Evolutionary conservation across 2,888 invertebrate genomes (phyloP), one percentile per base, ranked within the genome.

Genomic region (Drosophila kambysellisi): DNA sequence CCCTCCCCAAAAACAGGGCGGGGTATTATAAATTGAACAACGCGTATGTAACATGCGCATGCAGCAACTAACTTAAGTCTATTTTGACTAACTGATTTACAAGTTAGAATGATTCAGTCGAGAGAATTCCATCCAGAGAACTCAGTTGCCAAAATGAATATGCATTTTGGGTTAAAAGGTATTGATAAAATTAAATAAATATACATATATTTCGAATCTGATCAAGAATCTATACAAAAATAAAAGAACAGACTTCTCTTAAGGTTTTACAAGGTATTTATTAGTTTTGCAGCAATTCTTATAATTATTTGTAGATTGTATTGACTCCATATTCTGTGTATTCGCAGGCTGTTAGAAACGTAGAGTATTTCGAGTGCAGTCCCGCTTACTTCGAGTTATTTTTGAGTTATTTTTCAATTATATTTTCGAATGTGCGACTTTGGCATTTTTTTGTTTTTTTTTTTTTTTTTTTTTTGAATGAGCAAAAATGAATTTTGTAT

Each of bases 401-500:
- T 66, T 41, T 37, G 9, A 53, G 60, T 53, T 68, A 50, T 50
- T 62, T 69, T 52, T 32, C 25, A 61, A 37, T 54, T 62, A n/a
- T 33, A 50, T 59, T 43, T 20, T 43, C 4, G n/a, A 37, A 41
- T 53, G 53, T 64, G 73, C 58, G 52, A 64, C 60, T 72, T 77
- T 78, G 63, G 53, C 58, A 61, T 53, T 53, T 46, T 52, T 2
- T 25, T 25, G 0, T 25, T 25, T 33, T 25, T 25, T 25, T 25
- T 25, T 33, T 50, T 43, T 52, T 52, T 56, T 67, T 46, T 33
- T 70, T 50, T 37, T 70, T 68, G 58, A 74, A 60, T 66, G 69
- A 51, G 51, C 78, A 67, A 59, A 70, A 67, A 62, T 74, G 56
- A 70, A 70, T 70, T 51, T 76, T 35, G 43, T 43, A 54, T 61